Evolutionary conservation across 2,113 vertebrate genomes (phyloP), one percentile per base, ranked within the genome.

Genomic region (Myotis davidii): DNA sequence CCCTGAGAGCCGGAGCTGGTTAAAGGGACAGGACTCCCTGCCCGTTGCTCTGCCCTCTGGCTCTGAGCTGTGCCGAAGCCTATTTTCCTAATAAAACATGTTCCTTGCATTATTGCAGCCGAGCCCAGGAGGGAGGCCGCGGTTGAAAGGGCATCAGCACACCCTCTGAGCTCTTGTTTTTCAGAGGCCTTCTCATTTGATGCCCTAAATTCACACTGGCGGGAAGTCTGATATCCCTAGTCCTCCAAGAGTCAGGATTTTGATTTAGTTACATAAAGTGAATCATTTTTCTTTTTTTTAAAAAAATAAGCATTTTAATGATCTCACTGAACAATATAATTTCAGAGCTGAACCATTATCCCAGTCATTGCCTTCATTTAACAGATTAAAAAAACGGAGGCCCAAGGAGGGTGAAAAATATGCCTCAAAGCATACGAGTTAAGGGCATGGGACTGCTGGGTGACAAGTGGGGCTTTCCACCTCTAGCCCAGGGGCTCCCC

Each of bases 21-120:
- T 98, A 96, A 96, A 97, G 96, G 73, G 92, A 95, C 91, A 97
- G 94, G 85, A 91, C 96, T 95, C 83, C 90, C 70, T 85, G 54
- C 32, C 90, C 29, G 6, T 20, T 61, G 64, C 73, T 92, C 92
- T 88, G 97, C 96, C 93, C 94, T 91, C 94, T 78, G 94, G 97
- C 85, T 72, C 95, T 29, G 20, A 14, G 94, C 96, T 91, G 90
- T 70, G 64, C 86, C 18, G 6, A 85, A 96, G 96, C 74, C 64
- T 29, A 4, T 97, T 97, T 77, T 85, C 94, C 91, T 96, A 96
- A 96, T 89, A 96, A 98, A 98, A 96, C 59, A 67, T 39, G 90
- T 42, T 91, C 93, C 85, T 42, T 85, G 93, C 42, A 70, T 97
- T 91, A 94, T 54, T 95, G 48, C 83, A 56, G 84, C 74, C 12